phyloP scores from a whole-genome alignment of 2,113 vertebrate genomes.

The Eonycteris spelaea region DNA sequence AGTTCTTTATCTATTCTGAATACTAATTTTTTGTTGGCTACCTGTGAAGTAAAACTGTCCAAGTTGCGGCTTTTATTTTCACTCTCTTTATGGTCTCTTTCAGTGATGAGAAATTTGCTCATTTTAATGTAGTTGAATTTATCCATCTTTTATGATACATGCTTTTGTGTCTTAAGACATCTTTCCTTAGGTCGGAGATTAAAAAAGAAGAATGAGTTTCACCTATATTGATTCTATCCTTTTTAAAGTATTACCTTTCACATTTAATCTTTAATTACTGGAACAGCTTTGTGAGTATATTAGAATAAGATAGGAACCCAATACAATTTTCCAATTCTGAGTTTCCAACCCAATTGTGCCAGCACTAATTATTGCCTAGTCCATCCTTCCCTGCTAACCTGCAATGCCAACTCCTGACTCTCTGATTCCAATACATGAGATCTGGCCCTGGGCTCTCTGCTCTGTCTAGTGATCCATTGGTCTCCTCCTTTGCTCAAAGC shows the following conservation, averaged over 20 bases:
- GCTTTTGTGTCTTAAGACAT: not conserved
- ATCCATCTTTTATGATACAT: not conserved
- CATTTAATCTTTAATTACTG: not conserved
- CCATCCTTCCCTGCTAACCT: fast-evolving
- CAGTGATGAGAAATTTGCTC: not conserved
- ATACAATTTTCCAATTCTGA: not conserved
- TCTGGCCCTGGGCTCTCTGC: not conserved
- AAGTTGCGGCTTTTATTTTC: not conserved
- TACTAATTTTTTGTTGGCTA: not conserved
- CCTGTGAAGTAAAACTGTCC: not conserved
- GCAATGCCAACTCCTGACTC: too few species aligned
- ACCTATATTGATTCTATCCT: not conserved
- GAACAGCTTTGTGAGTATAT: not conserved
- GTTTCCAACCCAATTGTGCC: not conserved
- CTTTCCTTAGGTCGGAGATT: not conserved
- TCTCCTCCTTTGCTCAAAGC: not conserved
- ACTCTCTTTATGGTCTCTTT: not conserved
- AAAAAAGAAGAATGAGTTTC: not conserved
- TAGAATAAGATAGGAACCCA: not conserved
- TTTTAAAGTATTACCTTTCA: not conserved
- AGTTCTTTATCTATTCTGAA: not conserved
- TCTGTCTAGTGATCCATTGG: not conserved
- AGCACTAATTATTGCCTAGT: not conserved
- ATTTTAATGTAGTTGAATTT: not conserved
- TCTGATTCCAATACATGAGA: not conserved